phyloP scores from a whole-genome alignment of 2,797 vertebrate genomes.

The Hoplostethus mediterraneus region DNA sequence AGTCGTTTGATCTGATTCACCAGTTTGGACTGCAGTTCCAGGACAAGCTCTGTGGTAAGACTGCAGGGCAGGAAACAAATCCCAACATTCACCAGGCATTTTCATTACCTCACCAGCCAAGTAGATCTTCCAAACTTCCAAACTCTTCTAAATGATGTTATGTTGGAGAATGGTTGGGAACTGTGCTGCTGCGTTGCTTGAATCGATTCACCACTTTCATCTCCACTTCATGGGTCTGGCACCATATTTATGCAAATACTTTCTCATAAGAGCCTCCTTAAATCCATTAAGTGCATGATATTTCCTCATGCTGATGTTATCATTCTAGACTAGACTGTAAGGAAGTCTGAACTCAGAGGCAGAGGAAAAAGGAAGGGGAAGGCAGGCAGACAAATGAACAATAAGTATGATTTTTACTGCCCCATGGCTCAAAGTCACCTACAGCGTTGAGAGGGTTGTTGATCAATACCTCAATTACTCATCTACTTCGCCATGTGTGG shows the following conservation, averaged over 20 bases:
- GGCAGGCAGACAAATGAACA: not conserved
- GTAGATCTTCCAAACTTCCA: too few species aligned
- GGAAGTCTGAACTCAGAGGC: not conserved
- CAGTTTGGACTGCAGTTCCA: slow-evolving; percentile 96
- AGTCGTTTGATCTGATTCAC: slow-evolving; percentile 95
- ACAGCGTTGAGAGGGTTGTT: too few species aligned
- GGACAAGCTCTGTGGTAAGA: slow-evolving; percentile 88
- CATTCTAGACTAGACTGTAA: slow-evolving; percentile 16
- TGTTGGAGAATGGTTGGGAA: too few species aligned
- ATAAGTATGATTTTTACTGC: too few species aligned
- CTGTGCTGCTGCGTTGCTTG: not conserved
- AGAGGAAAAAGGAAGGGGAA: slow-evolving; percentile 7
- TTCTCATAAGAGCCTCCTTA: slow-evolving; percentile 30
- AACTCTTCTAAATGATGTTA: not conserved
- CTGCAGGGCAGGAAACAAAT: not conserved
- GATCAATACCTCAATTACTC: too few species aligned
- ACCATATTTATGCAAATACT: slow-evolving; percentile 30
- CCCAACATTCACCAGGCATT: not conserved
- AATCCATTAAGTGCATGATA: slow-evolving; percentile 34
- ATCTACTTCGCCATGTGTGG: too few species aligned
- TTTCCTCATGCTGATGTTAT: slow-evolving; percentile 16
- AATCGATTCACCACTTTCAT: not conserved
- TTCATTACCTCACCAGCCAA: not conserved
- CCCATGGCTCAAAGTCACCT: too few species aligned
- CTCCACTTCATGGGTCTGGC: slow-evolving; percentile 16